These are phyloP conservation scores for Petrocephalus sullivani DNA, from an alignment of 2,797 vertebrate species.

Conservation along the genomic window DNA sequence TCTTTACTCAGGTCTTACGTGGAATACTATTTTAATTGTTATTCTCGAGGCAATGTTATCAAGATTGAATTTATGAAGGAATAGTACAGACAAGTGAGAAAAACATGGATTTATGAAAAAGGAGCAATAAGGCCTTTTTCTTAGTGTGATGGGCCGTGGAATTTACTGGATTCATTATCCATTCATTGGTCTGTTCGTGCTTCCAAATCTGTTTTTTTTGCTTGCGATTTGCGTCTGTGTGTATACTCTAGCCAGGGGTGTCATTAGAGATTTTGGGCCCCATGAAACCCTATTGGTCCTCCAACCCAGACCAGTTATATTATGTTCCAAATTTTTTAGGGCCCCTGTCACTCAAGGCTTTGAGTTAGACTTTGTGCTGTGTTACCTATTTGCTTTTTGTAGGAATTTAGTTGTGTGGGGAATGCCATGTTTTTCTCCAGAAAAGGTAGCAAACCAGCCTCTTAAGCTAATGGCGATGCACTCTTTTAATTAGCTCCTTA, in stretches of 20 bases:
- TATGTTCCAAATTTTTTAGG: too few relatives aligned
- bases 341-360: too few relatives aligned
- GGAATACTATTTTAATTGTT: not conserved
- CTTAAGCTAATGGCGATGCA: conserved; percentile 14
- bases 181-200: not conserved
- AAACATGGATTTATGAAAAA: not conserved
- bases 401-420: not conserved
- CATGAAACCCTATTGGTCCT: too few relatives aligned
- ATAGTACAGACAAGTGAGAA: not conserved
- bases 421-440: not conserved
- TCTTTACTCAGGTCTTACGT: not conserved
- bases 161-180: not conserved
- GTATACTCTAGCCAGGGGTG: not conserved
- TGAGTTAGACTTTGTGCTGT: not conserved
- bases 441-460: not conserved
- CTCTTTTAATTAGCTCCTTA: conserved; percentile 27
- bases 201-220: not conserved
- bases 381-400: not conserved
- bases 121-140: not conserved
- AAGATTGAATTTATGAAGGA: not conserved
- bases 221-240: not conserved
- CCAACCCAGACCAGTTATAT: too few relatives aligned
- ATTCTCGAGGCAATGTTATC: not conserved
- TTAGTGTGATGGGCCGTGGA: not conserved
- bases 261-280: too few relatives aligned